These are phyloP conservation scores for Rambutsinella grinnellia DNA, from an alignment of 2,888 invertebrate species.

Conservation along the genomic window DNA sequence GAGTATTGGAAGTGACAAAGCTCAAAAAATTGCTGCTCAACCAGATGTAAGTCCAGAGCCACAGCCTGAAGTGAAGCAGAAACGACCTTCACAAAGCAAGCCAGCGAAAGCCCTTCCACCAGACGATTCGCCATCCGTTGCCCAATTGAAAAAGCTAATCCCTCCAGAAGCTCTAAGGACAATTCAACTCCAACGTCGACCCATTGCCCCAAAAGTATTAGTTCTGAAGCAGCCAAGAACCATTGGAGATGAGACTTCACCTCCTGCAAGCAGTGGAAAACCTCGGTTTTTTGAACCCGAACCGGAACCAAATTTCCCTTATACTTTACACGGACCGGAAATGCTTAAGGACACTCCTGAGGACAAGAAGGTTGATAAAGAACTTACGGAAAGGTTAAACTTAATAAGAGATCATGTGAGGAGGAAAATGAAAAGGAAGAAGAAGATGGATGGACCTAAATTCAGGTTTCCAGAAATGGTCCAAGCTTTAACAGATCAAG, in stretches of 20 bases:
- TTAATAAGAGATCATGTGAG: conserved; percentile 3
- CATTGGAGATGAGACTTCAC: neutral
- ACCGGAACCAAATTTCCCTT: neutral
- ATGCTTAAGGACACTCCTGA: conserved; percentile 2
- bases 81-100: no score
- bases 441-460: neutral
- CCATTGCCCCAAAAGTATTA: conserved; percentile 29
- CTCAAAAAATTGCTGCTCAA: no score
- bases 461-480: conserved; percentile 23
- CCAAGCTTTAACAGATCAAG: conserved; percentile 7
- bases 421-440: neutral
- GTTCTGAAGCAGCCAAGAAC: neutral
- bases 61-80: no score
- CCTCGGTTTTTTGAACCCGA: neutral
- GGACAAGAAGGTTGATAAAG: conserved; percentile 19
- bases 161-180: conserved; percentile 23
- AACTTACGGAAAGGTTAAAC: conserved; percentile 19
- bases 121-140: no score
- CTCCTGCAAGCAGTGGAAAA: neutral
- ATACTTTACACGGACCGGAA: neutral
- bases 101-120: no score
- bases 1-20: no score
- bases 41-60: no score
- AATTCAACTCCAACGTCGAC: conserved; percentile 2
- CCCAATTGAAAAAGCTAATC: conserved; percentile 4